Conservation (phyloP, 2,888 invertebrate genomes). For the Celastrina argiolus region DNA sequence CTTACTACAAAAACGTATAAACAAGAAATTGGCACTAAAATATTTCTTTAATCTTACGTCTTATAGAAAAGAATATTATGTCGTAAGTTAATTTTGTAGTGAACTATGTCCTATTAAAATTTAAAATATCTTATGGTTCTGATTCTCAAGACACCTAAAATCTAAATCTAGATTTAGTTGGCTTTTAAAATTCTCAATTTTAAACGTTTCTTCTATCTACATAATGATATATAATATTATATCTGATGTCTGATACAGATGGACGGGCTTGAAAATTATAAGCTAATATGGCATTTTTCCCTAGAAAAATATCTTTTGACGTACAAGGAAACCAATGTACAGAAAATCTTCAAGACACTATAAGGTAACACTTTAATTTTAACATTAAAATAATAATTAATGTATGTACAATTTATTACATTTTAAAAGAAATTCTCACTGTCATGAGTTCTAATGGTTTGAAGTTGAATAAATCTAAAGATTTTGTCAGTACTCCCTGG, state of each 20-base stretch:
- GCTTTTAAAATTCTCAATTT: too few relatives aligned
- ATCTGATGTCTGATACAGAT: neutral
- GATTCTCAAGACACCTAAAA: too few relatives aligned
- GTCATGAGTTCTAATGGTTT: slow-evolving; percentile 59
- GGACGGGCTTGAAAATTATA: neutral
- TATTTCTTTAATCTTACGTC: too few relatives aligned
- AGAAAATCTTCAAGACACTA: neutral
- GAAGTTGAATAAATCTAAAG: slow-evolving; percentile 48
- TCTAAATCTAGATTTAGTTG: too few relatives aligned
- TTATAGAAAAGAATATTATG: too few relatives aligned
- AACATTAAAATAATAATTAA: neutral
- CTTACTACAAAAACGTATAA: too few relatives aligned
- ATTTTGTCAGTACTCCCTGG: slow-evolving; percentile 44
- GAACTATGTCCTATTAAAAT: too few relatives aligned
- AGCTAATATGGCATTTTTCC: neutral
- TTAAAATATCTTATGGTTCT: too few relatives aligned
- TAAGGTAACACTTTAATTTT: neutral
- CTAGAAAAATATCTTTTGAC: neutral
- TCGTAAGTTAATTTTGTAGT: too few relatives aligned
- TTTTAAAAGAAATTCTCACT: slow-evolving; percentile 50
- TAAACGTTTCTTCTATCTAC: too few relatives aligned
- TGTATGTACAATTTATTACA: neutral
- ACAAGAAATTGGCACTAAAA: too few relatives aligned
- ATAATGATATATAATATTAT: too few relatives aligned
- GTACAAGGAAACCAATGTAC: neutral